Evolutionary conservation across 2,888 invertebrate genomes (phyloP), one percentile per base, ranked within the genome.

Genomic region (Drepana falcataria): DNA sequence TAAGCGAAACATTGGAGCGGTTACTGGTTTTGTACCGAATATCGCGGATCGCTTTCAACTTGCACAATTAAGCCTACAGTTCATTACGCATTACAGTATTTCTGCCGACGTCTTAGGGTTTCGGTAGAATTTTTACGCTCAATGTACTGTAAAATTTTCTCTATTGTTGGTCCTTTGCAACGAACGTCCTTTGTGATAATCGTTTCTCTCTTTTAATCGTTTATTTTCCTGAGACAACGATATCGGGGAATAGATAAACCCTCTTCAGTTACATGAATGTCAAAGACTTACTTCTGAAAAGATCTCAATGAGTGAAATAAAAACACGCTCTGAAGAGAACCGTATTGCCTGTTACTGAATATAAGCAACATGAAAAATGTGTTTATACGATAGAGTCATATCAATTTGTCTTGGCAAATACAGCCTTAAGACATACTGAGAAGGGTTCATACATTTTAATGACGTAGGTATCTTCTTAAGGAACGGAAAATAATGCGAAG

Each of bases 51-150:
- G 61, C 69, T 70, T 55, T 56, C 64, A 61, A 67, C 68, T 72
- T 69, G 61, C 53, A 57, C 59, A 65, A 65, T 67, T 68, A 60
- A 60, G 64, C 59, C 69, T 64, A 66, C 71, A 77, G 71, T 77
- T 81, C 79, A 81, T 81, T 81, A 81, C 77, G 72, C 71, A 74
- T 75, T 74, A 76, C 61, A 61, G 67, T 64, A 68, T 73, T 74
- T 71, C 69, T 73, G 73, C 60, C 63, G 65, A 65, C 67, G 63
- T 66, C 61, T 60, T 49, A 7, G 58, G 64, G 60, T 71, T 72
- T 71, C 53, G 61, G 69, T 59, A 61, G 65, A 68, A 66, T 74
- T 77, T 75, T 71, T 69, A 71, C 70, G 79, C 71, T 79, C 73
- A 78, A 77, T 78, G 73, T 77, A 75, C 74, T 71, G 75, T 76